Conservation (phyloP, 2,888 invertebrate species). For the Pterostichus madidus region DNA sequence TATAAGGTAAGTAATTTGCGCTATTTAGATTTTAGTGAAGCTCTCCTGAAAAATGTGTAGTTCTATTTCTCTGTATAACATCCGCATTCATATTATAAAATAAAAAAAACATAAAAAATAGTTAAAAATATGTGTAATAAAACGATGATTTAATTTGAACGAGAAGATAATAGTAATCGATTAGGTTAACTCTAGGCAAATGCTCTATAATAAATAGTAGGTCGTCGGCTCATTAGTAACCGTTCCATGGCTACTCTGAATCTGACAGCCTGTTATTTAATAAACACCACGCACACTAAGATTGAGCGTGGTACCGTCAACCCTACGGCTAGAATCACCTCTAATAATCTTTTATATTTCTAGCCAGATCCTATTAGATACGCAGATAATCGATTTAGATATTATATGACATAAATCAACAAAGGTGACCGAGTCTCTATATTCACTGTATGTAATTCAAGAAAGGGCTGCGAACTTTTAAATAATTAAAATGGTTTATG, state of each 20-base stretch:
- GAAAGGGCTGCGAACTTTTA: no score
- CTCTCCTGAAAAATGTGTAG: no score
- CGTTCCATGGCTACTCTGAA: conserved; percentile 25
- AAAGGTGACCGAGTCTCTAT: no score
- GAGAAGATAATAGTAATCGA: conserved; percentile 45
- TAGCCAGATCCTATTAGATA: conserved; percentile 35
- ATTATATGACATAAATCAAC: conserved; percentile 49
- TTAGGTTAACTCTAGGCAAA: conserved; percentile 5
- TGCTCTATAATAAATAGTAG: conserved; percentile 42
- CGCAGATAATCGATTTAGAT: conserved; percentile 49
- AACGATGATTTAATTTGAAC: conserved; percentile 4
- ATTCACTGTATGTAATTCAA: no score
- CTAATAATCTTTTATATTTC: conserved; percentile 30
- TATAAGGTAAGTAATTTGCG: no score
- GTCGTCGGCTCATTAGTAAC: conserved; percentile 48
- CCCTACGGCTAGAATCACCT: conserved; percentile 35
- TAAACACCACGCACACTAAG: conserved; percentile 33
- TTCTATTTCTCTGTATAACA: no score
- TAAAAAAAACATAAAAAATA: no score
- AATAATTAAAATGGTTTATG: no score
- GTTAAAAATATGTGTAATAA: no score
- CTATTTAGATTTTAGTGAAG: no score
- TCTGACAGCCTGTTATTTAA: conserved; percentile 56
- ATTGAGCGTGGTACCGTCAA: conserved; percentile 3
- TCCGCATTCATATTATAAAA: no score